A percentile compares a stretch with the other conserved stretches of the same genome.
These are phyloP conservation scores for Cylas formicarius DNA, from an alignment of 1,140 invertebrate species.

Conservation along the genomic window DNA sequence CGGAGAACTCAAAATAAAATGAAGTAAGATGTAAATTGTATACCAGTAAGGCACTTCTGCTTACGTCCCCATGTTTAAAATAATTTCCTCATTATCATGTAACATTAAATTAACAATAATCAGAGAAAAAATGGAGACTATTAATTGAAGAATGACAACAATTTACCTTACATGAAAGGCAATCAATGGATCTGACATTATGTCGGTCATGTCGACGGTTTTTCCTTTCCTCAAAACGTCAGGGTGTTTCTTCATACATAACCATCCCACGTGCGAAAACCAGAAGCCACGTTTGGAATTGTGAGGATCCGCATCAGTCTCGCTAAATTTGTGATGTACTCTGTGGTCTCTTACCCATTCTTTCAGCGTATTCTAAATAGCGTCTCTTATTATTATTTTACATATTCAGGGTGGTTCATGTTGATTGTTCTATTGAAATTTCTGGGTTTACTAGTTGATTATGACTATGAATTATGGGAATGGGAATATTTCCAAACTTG, in stretches of 20 bases:
- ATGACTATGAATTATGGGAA: too few species aligned
- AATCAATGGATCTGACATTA: constrained; percentile 55
- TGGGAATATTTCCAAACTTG: too few species aligned
- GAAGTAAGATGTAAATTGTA: background rate
- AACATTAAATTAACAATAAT: background rate
- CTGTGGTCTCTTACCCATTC: constrained; percentile 80
- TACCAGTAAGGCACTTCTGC: background rate
- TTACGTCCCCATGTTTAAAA: too few species aligned
- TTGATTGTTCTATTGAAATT: too few species aligned
- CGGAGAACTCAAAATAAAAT: too few species aligned
- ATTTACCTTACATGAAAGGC: constrained; percentile 54
- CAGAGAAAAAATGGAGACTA: too few species aligned
- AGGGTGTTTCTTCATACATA: constrained; percentile 60
- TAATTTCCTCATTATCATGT: background rate
- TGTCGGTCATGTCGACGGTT: constrained; percentile 55
- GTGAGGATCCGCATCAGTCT: constrained; percentile 53
- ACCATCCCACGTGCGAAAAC: constrained; percentile 69
- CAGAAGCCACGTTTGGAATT: constrained; percentile 69
- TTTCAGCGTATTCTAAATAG: constrained; percentile 57
- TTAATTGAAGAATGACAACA: background rate
- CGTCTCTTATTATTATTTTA: too few species aligned
- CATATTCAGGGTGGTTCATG: too few species aligned
- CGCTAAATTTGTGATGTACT: constrained; percentile 83
- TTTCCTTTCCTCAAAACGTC: constrained; percentile 56
- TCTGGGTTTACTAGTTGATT: too few species aligned